Base-by-base conservation (phyloP, 2,797 vertebrate genomes). In the Rhinophrynus dorsalis region DNA sequence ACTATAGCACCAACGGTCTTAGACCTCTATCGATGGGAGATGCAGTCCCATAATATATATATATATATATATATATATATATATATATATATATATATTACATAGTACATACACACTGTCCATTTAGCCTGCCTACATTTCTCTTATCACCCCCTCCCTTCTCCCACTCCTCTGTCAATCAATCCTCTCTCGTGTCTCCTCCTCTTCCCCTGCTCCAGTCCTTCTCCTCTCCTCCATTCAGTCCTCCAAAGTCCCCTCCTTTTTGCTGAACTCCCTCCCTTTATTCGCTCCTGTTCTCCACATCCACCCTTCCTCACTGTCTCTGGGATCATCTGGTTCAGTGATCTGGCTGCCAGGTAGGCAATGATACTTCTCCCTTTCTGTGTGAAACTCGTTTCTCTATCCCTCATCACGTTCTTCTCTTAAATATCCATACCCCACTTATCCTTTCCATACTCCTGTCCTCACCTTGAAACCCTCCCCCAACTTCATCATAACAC, bases 341-440 rank as follows among this genome's bases (percentile, higher is more conserved):
- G 44, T 33, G 47, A 44, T 26, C 68, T 33, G 68, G 24, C 68
- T 72, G 68, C 68, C 67, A 72, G 68, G 68, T 72, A 72, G 61
- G 68, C 42, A 48, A 45, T 55, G 27, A 27, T 55, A n/a, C 5
- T 17, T 27, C 9, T 9, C 1, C 18, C 12, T 26, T 15, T 7
- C 65, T n/a, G n/a, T n/a, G n/a, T n/a, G n/a, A n/a, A n/a, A n/a
- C n/a, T n/a, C n/a, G n/a, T n/a, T n/a, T n/a, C n/a, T n/a, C n/a
- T n/a, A n/a, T n/a, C n/a, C n/a, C n/a, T n/a, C n/a, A n/a, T n/a
- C n/a, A n/a, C n/a, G n/a, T n/a, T n/a, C 18, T 23, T 9, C 6
- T 30, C 21, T 3, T 1, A 17, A 17, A 3, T 44, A 44, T 2
- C 1, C n/a, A n/a, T 17, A 15, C 18, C 17, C 5, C 3, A 7